Conservation (phyloP, 2,113 vertebrate species). For the Gallinago undulata region DNA sequence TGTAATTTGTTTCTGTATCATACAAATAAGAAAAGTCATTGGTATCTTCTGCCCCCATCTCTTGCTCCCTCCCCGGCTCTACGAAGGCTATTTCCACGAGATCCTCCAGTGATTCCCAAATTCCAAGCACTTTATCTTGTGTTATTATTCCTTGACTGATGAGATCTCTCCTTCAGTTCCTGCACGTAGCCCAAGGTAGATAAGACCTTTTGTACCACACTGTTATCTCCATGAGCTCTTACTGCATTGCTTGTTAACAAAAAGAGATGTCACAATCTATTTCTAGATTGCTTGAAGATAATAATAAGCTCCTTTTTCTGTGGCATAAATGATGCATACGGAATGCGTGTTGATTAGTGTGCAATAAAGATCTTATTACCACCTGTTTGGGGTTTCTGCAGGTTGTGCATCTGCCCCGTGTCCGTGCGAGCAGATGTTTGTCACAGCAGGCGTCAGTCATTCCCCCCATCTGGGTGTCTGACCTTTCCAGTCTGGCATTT, state of each 20-base stretch:
- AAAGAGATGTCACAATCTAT: background rate
- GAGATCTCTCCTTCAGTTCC: background rate
- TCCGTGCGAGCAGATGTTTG: background rate
- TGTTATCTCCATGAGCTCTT: background rate
- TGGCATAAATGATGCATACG: background rate
- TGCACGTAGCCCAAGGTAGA: background rate
- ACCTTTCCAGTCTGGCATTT: background rate
- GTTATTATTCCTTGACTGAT: background rate
- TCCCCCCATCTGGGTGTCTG: background rate
- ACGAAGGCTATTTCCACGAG: background rate
- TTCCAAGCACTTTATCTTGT: background rate
- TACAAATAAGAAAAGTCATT: background rate
- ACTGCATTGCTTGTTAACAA: background rate
- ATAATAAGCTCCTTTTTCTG: background rate
- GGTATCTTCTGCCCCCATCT: background rate
- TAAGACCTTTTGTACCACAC: background rate
- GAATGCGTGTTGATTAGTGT: background rate
- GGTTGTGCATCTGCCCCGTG: background rate
- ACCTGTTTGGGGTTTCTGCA: background rate
- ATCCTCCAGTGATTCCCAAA: background rate
- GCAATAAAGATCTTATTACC: background rate
- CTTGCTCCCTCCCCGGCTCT: background rate
- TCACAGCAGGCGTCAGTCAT: background rate
- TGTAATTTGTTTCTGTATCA: constrained; percentile 1
- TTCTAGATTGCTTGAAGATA: background rate